phyloP scores from a whole-genome alignment of 2,113 vertebrate genomes.

The Sorex araneus region DNA sequence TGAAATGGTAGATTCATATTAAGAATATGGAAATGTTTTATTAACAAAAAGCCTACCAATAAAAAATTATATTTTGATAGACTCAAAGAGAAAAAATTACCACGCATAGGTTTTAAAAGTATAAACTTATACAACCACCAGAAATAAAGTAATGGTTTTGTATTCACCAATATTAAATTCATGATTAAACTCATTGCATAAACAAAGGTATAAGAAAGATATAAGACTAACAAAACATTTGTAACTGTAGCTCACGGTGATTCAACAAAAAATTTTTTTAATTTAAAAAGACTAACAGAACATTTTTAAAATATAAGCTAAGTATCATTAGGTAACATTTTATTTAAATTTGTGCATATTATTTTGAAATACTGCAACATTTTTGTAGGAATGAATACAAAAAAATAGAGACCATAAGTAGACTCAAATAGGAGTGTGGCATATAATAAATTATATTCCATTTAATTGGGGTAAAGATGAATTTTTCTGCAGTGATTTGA shows the following conservation, averaged over 20 bases:
- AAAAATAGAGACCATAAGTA: neutral
- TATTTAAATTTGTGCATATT: neutral
- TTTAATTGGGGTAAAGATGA: neutral
- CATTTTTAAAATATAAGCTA: too few species aligned
- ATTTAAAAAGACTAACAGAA: too few species aligned
- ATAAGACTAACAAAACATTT: too few species aligned
- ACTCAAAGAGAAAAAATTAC: neutral
- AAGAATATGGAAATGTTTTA: neutral
- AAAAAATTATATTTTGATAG: neutral
- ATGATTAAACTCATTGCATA: neutral
- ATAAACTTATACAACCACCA: neutral
- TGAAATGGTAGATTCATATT: neutral
- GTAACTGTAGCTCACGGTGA: too few species aligned
- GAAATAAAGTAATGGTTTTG: neutral
- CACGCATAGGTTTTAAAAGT: neutral
- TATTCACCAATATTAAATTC: neutral
- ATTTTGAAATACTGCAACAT: neutral
- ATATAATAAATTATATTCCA: neutral
- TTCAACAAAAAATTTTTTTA: too few species aligned
- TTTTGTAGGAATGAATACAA: neutral
- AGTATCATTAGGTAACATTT: neutral
- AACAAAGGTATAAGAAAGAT: neutral
- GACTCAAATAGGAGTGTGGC: neutral
- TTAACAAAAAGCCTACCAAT: neutral
- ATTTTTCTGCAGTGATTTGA: neutral